These are phyloP conservation scores for Rhagonycha fulva DNA, from an alignment of 2,888 invertebrate species.

Conservation along the genomic window DNA sequence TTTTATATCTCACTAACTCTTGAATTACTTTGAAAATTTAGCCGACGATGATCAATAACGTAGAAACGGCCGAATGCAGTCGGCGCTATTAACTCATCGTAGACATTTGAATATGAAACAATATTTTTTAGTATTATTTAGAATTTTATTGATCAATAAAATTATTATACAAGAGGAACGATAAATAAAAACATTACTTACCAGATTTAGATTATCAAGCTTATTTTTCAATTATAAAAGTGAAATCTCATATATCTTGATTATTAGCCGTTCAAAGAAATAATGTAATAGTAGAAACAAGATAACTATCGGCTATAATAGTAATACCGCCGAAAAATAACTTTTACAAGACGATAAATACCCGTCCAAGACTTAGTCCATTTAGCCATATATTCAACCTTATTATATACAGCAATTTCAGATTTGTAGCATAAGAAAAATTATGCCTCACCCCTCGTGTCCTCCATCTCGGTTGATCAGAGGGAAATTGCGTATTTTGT, in stretches of 20 bases:
- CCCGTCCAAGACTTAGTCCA: constrained; percentile 40
- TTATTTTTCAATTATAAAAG: neutral
- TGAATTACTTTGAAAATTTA: too few species aligned
- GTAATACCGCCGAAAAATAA: constrained; percentile 1
- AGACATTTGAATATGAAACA: neutral
- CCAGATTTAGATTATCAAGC: neutral
- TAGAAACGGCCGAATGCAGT: too few species aligned
- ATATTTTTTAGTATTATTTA: neutral
- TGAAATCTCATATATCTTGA: neutral
- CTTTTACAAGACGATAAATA: constrained; percentile 33
- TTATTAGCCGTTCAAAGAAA: neutral
- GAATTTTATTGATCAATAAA: neutral
- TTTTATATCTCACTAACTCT: too few species aligned
- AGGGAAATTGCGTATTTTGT: constrained; percentile 49
- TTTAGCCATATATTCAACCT: constrained; percentile 49
- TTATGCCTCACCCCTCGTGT: constrained; percentile 47
- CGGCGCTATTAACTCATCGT: too few species aligned
- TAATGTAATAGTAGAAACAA: neutral
- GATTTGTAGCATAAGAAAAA: constrained; percentile 51
- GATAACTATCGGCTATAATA: neutral
- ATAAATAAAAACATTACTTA: neutral
- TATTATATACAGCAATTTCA: constrained; percentile 52
- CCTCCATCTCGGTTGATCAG: constrained; percentile 39
- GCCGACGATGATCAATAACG: too few species aligned
- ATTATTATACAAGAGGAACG: neutral